Evolutionary conservation across 2,888 invertebrate species (phyloP), one percentile per base, ranked within the genome.

Genomic region (Trachelus troglodyta): DNA sequence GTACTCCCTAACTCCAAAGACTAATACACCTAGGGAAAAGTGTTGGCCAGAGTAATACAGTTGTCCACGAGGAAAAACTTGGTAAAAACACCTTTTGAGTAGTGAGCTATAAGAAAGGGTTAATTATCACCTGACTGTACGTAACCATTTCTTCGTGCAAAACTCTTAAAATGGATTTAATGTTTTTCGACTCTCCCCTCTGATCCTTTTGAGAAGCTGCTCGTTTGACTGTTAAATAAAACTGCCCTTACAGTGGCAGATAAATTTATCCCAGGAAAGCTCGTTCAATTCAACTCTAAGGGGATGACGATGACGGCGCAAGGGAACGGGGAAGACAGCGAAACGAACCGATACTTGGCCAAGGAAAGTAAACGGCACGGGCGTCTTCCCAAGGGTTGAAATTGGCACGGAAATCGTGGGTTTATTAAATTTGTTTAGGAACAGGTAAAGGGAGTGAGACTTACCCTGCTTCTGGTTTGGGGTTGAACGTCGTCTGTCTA

Each of bases 361-460:
- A 2, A 76, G 31, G 4, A 80, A 79, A 81, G 83, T 76, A 82
- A 75, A 81, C 81, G 79, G 79, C 81, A 80, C 81, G 75, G 79
- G 81, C 84, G 81, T 83, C 82, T 82, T 84, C 82, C 87, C 83
- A 83, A 84, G 83, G 83, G 79, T 83, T 81, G 83, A 87, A 85
- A 87, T 88, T 87, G 87, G 84, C 88, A 85, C 88, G 89, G 89
- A 90, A 90, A 90, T 89, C 89, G 88, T 87, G 86, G 87, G 87
- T 87, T 91, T 91, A 90, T 91, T 91, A 90, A 90, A 91, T 91
- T 90, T 90, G 90, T 91, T 90, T 90, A 89, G 89, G 87, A 81
- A 85, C 85, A 83, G 84, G 85, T 85, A 81, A 80, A 79, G 83
- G 80, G 79, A 85, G 86, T 82, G 15, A 69, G 37, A 40, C 30